These are phyloP conservation scores for Stomatorhinus ivindoensis DNA, from an alignment of 2,113 vertebrate species.

Conservation along the genomic window DNA sequence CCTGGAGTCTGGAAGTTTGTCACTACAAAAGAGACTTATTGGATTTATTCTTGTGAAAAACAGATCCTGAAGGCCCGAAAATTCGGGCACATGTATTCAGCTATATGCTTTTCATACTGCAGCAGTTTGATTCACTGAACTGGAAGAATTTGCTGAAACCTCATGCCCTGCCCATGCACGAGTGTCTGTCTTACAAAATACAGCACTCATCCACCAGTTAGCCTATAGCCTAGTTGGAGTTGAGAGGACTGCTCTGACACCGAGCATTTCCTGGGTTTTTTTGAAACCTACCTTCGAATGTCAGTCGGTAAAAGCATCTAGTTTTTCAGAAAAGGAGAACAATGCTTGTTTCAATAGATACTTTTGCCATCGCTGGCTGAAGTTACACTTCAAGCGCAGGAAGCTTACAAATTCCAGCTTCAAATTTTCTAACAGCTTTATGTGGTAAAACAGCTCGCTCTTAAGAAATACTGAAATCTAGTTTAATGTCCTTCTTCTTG, in stretches of 20 bases:
- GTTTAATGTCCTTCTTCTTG: background rate
- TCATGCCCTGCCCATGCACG: too few species aligned
- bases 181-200: background rate
- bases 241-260: background rate
- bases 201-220: background rate
- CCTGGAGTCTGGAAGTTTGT: constrained; percentile 63
- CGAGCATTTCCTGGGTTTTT: background rate
- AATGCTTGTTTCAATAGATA: background rate
- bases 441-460: background rate
- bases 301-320: background rate
- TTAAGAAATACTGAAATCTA: background rate
- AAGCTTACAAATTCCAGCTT: background rate
- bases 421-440: background rate
- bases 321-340: background rate
- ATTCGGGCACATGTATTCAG: background rate
- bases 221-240: too few species aligned
- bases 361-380: background rate
- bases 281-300: background rate
- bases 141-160: background rate
- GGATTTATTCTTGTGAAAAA: background rate
- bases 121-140: background rate
- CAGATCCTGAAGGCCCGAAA: background rate
- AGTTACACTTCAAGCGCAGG: background rate
- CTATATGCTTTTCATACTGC: background rate
- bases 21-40: constrained; percentile 23